Percentiles rank a stretch among this genome's conserved stretches.
phyloP scores from a whole-genome alignment of 2,888 invertebrate genomes.

The Luperina testacea region DNA sequence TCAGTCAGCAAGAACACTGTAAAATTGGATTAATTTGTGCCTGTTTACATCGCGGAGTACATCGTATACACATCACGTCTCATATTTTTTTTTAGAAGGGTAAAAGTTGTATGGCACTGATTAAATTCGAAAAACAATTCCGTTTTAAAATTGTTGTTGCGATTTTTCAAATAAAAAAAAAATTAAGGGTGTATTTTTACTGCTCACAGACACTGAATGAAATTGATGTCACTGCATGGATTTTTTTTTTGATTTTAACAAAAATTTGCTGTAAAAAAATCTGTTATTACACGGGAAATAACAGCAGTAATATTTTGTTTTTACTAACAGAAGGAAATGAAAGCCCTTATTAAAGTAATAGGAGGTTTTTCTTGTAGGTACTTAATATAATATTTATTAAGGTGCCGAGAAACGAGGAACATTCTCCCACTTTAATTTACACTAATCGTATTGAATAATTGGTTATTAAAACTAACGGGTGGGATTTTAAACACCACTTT shows the following conservation, averaged over 20 bases:
- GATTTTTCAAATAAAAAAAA: neutral
- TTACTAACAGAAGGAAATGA: neutral
- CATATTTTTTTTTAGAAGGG: slow-evolving; percentile 4
- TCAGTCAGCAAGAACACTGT: slow-evolving; percentile 58
- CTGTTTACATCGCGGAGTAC: slow-evolving; percentile 51
- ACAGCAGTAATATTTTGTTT: neutral
- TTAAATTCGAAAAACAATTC: slow-evolving; percentile 9
- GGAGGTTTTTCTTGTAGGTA: neutral
- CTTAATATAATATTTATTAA: slow-evolving; percentile 35
- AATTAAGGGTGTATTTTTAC: neutral
- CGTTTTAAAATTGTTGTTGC: neutral
- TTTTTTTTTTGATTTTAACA: neutral
- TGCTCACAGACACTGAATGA: neutral
- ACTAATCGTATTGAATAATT: neutral
- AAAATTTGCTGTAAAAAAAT: neutral
- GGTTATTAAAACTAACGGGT: neutral
- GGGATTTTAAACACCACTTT: neutral
- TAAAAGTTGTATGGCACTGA: slow-evolving; percentile 24
- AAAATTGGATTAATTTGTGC: slow-evolving; percentile 66
- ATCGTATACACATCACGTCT: slow-evolving; percentile 24
- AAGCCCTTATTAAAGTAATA: slow-evolving; percentile 10
- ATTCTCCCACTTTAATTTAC: slow-evolving; percentile 9
- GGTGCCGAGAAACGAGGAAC: neutral
- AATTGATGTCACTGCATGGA: no score
- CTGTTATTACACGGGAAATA: neutral